Conservation (phyloP, 2,797 vertebrate genomes). For the Cynodonichthys magdalenae region DNA sequence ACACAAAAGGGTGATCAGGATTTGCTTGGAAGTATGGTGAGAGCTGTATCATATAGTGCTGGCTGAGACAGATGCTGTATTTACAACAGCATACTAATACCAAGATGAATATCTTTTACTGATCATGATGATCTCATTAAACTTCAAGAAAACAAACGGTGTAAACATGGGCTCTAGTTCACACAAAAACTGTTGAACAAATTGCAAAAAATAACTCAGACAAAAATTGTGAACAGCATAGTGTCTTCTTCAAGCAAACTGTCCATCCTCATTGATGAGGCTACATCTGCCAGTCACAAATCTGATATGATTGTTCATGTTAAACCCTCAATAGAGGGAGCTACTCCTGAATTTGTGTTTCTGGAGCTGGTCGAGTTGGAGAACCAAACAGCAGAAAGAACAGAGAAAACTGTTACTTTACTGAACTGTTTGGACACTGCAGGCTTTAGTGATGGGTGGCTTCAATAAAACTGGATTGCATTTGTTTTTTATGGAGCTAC, state of each 20-base stretch:
- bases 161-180: too few relatives aligned
- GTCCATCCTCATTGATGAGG: neutral
- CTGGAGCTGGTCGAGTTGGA: slow-evolving; percentile 8
- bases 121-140: too few relatives aligned
- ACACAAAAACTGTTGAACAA: too few relatives aligned
- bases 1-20: too few relatives aligned
- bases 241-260: neutral
- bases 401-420: neutral
- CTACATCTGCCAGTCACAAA: neutral
- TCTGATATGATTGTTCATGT: neutral
- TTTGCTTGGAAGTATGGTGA: too few relatives aligned
- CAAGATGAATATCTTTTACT: neutral
- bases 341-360: slow-evolving; percentile 1
- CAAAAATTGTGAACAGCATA: neutral
- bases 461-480: neutral
- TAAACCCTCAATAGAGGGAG: neutral
- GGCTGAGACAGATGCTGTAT: too few relatives aligned
- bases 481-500: slow-evolving; percentile 11
- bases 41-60: neutral
- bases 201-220: neutral
- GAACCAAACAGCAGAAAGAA: slow-evolving; percentile 2
- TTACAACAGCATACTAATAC: neutral
- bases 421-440: slow-evolving; percentile 2
- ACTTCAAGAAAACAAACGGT: too few relatives aligned
- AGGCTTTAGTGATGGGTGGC: slow-evolving; percentile 2